These are phyloP conservation scores for Anguilla rostrata DNA, from an alignment of 2,113 vertebrate species.

Conservation along the genomic window DNA sequence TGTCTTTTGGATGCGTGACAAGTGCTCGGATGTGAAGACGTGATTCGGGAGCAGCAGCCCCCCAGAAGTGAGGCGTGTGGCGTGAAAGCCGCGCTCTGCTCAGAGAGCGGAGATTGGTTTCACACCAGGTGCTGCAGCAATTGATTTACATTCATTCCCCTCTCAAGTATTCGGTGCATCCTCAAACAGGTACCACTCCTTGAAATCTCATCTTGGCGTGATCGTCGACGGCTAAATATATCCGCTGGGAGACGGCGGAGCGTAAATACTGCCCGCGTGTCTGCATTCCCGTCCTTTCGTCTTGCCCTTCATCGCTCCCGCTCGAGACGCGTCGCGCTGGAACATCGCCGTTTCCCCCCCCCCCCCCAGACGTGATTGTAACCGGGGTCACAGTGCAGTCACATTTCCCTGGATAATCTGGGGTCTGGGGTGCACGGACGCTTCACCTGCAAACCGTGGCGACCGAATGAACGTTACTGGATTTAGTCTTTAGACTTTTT, in stretches of 20 bases:
- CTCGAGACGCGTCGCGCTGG: constrained; percentile 57
- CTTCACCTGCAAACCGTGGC: background rate
- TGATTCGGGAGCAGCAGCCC: background rate
- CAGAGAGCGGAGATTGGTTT: constrained; percentile 53
- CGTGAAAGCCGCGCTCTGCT: constrained; percentile 60
- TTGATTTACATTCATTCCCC: constrained; percentile 63
- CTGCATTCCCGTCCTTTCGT: constrained; percentile 55
- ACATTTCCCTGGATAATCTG: constrained; percentile 42
- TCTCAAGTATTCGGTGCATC: constrained; percentile 69
- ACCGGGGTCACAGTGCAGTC: constrained; percentile 52
- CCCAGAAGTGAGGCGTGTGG: constrained; percentile 19
- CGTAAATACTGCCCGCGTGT: constrained; percentile 63
- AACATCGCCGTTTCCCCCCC: constrained; percentile 55
- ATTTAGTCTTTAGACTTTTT: background rate
- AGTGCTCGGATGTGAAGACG: background rate
- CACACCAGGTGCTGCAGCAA: constrained; percentile 63
- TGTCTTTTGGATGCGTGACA: background rate
- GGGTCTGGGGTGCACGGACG: background rate
- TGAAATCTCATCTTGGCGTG: constrained; percentile 67
- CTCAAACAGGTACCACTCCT: constrained; percentile 72
- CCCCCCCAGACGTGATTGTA: constrained; percentile 54
- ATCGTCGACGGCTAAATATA: constrained; percentile 68
- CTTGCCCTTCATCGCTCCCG: constrained; percentile 16
- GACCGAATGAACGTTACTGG: background rate
- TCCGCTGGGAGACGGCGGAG: constrained; percentile 56